Percentiles rank a stretch among this genome's conserved stretches.
phyloP scores from a whole-genome alignment of 2,888 invertebrate genomes.

The Agonopterix alstromeriana region DNA sequence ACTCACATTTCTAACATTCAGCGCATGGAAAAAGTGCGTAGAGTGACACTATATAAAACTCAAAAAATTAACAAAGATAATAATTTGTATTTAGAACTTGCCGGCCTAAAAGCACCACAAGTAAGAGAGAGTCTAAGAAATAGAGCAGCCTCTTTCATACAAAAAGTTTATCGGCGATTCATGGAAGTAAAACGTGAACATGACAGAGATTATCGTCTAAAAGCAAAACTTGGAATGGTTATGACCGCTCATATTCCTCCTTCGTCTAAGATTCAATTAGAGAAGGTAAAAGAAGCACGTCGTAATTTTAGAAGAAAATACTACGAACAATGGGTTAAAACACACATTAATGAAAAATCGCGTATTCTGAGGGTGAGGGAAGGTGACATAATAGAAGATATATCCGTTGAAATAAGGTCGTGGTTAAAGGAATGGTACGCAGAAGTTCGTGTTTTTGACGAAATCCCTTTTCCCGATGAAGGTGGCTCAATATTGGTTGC shows the following conservation, averaged over 20 bases:
- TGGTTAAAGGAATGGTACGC: conserved; percentile 84
- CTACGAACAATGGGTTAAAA: conserved; percentile 57
- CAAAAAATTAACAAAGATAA: conserved; percentile 44
- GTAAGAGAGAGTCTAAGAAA: conserved; percentile 30
- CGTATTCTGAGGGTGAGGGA: conserved; percentile 66
- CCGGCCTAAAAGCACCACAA: conserved; percentile 50
- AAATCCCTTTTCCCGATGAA: conserved; percentile 82
- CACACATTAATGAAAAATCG: conserved; percentile 65
- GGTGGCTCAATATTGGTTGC: conserved; percentile 81
- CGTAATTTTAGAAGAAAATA: conserved; percentile 59
- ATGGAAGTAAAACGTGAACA: conserved; percentile 52
- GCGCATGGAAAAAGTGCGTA: conserved; percentile 57
- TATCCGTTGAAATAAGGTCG: conserved; percentile 84
- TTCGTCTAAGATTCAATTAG: conserved; percentile 59
- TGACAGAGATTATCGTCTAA: conserved; percentile 49
- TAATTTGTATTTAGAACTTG: conserved; percentile 51
- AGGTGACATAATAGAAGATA: conserved; percentile 82
- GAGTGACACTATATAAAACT: conserved; percentile 23
- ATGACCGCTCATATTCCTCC: conserved; percentile 64
- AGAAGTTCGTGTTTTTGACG: conserved; percentile 78
- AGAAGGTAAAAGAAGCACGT: conserved; percentile 60
- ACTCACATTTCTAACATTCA: conserved; percentile 46
- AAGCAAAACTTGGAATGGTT: conserved; percentile 75
- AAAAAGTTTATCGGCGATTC: conserved; percentile 56
- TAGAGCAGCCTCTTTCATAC: conserved; percentile 43